Conservation (phyloP, 2,888 invertebrate genomes). For the Apodemia mormo region DNA sequence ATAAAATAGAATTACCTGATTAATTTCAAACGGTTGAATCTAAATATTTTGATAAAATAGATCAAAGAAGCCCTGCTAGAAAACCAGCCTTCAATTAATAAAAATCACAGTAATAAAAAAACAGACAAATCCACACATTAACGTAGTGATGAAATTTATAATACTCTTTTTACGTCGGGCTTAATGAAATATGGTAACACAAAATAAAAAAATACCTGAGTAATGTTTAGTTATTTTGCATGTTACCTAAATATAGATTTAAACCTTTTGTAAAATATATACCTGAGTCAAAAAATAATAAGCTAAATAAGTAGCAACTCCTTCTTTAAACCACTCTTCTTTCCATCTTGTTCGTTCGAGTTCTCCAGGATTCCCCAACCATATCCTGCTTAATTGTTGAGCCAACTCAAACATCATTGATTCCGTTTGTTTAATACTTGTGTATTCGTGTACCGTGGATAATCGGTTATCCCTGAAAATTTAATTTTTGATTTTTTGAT, state of each 20-base stretch:
- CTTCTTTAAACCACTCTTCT: constrained; percentile 76
- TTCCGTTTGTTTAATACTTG: constrained; percentile 63
- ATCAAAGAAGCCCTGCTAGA: too few species aligned
- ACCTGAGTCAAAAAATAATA: constrained; percentile 67
- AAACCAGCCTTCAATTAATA: too few species aligned
- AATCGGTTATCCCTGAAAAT: constrained; percentile 56
- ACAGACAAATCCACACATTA: too few species aligned
- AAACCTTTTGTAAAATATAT: constrained; percentile 20
- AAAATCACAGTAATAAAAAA: too few species aligned
- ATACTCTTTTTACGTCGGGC: too few species aligned
- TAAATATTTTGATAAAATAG: too few species aligned
- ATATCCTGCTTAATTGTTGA: constrained; percentile 66
- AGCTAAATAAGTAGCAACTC: constrained; percentile 68
- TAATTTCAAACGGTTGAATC: too few species aligned
- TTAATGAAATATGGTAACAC: too few species aligned
- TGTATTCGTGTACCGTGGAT: constrained; percentile 49
- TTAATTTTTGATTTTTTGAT: not conserved
- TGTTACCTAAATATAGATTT: not conserved
- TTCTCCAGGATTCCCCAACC: constrained; percentile 74
- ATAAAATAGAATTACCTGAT: too few species aligned
- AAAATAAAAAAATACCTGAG: too few species aligned
- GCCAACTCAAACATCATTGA: constrained; percentile 62
- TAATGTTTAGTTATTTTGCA: too few species aligned
- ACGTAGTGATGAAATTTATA: too few species aligned
- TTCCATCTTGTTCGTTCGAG: constrained; percentile 60